Evolutionary conservation across 2,888 invertebrate genomes (phyloP), one percentile per base, ranked within the genome.

Genomic region (Pyrrhosoma nymphula): DNA sequence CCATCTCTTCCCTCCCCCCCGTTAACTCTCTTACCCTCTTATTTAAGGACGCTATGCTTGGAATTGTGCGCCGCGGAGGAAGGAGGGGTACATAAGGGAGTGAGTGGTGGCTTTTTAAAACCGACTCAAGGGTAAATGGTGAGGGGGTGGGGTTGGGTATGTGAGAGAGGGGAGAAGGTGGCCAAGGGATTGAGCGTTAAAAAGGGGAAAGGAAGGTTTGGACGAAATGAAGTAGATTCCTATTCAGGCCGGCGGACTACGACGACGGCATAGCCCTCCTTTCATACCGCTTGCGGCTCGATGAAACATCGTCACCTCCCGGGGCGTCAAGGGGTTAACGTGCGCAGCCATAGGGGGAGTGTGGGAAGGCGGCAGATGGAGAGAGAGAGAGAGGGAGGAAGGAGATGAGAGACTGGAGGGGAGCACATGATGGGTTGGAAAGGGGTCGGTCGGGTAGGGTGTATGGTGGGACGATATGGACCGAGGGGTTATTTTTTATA

Each of bases 161-260:
- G 47, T 18, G n/a, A 69, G 35, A 69, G 69, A 26, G 69, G 12
- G 23, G 26, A 26, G 26, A 10, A n/a, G 60, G 69, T 10, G 69
- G 69, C 26, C 26, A 12, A 69, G n/a, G 69, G 47, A 47, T 47
- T 47, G 47, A 47, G 47, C 47, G 2, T 47, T 47, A 47, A 47
- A 47, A 47, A 47, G 47, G 47, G 47, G 69, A 69, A 30, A 18
- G 82, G 82, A 82, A 14, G 35, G 82, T 82, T 69, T 93, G 93
- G 69, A 39, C 93, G 60, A 91, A 91, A 91, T 91, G 75, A 93
- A 93, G 93, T 26, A 47, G 47, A 93, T 93, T 93, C 69, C 69
- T 75, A 69, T 93, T 93, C 93, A 26, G 63, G 26, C 63, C 91
- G 39, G 82, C 16, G 18, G 69, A 69, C 69, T 26, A 47, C 47